Conservation (phyloP, 1,140 invertebrate genomes). For the Trachymyrmex septentrionalis region DNA sequence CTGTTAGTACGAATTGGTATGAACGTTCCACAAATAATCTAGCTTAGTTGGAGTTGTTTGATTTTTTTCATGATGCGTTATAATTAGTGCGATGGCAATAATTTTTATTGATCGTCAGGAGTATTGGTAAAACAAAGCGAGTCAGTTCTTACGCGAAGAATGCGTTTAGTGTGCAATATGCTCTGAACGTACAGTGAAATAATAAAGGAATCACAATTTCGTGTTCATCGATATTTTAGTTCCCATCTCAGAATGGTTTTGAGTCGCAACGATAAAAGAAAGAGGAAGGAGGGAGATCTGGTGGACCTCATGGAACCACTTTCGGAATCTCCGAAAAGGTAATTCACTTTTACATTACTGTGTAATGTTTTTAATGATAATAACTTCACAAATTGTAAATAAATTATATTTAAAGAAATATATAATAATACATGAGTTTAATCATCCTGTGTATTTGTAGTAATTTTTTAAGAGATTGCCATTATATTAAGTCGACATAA, state of each 20-base stretch:
- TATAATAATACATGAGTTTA: background rate
- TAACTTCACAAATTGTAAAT: background rate
- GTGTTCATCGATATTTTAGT: background rate
- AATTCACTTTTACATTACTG: conserved; percentile 64
- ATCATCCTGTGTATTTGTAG: background rate
- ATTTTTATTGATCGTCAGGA: background rate
- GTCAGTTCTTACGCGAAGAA: background rate
- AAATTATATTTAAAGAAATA: background rate
- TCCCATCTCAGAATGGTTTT: conserved; percentile 83
- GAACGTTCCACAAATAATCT: too few relatives aligned
- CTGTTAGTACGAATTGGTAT: too few relatives aligned
- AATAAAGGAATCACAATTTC: background rate
- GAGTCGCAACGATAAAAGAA: conserved; percentile 85
- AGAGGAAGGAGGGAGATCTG: conserved; percentile 84
- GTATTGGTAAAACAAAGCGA: background rate
- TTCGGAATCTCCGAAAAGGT: conserved; percentile 87
- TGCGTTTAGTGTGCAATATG: background rate
- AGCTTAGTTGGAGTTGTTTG: too few relatives aligned
- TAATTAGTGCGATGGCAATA: conserved; percentile 1
- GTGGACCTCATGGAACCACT: conserved; percentile 85
- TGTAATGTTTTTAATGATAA: background rate
- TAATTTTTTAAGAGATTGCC: background rate
- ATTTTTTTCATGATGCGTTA: too few relatives aligned
- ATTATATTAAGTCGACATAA: conserved; percentile 15
- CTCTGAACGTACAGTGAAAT: background rate